Evolutionary conservation across 2,888 invertebrate species (phyloP).

Genomic region (Erpobdella octoculata): DNA sequence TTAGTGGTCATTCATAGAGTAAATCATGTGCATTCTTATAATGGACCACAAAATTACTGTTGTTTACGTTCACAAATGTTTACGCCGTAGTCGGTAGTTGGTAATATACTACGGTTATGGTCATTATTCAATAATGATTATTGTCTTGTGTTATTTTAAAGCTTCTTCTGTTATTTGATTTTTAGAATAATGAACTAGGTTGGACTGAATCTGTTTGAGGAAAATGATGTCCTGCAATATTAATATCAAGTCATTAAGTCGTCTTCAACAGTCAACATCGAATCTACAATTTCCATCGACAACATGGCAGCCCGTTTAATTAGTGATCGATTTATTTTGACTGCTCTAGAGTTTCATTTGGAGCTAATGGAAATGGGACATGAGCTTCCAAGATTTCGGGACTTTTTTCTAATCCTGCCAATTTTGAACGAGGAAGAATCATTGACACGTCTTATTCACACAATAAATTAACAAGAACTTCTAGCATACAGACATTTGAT

Average conservation of each 20-base stretch:
- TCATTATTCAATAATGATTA: too few relatives aligned
- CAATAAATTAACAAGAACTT: constrained; percentile 55
- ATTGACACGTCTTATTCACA: constrained; percentile 33
- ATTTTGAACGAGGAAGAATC: constrained; percentile 62
- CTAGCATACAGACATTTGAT: constrained; percentile 77
- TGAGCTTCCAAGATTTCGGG: constrained; percentile 68
- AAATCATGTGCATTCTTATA: too few relatives aligned
- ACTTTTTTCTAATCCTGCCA: constrained; percentile 78
- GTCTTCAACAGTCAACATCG: neutral
- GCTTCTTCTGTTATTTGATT: too few relatives aligned
- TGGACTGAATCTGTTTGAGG: neutral
- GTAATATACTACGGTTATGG: too few relatives aligned
- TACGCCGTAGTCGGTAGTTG: too few relatives aligned
- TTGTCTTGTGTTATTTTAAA: too few relatives aligned
- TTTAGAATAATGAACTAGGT: neutral
- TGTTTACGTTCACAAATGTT: too few relatives aligned
- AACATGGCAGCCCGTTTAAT: constrained; percentile 12
- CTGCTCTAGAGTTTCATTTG: constrained; percentile 75
- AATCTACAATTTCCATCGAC: neutral
- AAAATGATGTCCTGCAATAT: too few relatives aligned
- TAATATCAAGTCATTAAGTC: too few relatives aligned
- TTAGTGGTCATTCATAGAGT: too few relatives aligned
- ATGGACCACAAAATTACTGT: too few relatives aligned
- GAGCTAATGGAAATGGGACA: constrained; percentile 73
- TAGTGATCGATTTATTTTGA: constrained; percentile 59